Percentiles rank a stretch among this genome's conserved stretches.
Evolutionary conservation across 2,113 vertebrate genomes (phyloP).

Genomic region (Ochotona princeps): DNA sequence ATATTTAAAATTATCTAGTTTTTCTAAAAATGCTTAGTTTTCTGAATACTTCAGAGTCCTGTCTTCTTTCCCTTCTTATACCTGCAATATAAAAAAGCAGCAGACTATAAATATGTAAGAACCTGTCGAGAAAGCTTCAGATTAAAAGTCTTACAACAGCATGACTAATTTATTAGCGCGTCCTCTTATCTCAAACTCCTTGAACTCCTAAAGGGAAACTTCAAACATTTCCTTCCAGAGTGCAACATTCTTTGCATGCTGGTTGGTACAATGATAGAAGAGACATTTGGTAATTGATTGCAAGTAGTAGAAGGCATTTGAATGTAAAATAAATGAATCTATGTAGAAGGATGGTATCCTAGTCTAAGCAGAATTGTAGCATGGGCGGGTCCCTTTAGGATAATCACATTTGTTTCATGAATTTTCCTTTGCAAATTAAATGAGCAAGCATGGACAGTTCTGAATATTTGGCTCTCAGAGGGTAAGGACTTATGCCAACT

Average conservation of each 20-base stretch:
- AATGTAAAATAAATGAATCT: not conserved
- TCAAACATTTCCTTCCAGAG: not conserved
- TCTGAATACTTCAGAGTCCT: not conserved
- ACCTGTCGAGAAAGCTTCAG: not conserved
- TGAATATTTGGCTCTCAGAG: not conserved
- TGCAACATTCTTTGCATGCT: not conserved
- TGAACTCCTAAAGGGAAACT: not conserved
- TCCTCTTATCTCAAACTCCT: slow-evolving; percentile 26
- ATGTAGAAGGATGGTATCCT: not conserved
- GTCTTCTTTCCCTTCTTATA: not conserved
- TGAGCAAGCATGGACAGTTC: not conserved
- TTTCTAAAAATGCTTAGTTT: too few species aligned
- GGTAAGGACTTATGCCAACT: not conserved
- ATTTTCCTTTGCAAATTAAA: slow-evolving; percentile 1
- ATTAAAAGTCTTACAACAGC: not conserved
- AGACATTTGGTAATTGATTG: not conserved
- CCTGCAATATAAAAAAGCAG: not conserved
- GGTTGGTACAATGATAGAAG: not conserved
- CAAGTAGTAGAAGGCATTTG: not conserved
- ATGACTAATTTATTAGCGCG: slow-evolving; percentile 37
- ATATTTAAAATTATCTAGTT: not conserved
- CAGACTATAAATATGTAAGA: not conserved
- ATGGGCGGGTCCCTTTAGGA: not conserved
- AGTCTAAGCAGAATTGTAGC: not conserved
- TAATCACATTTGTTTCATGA: not conserved